Evolutionary conservation across 1,140 invertebrate species (phyloP).

Genomic region (Bombus consobrinus): DNA sequence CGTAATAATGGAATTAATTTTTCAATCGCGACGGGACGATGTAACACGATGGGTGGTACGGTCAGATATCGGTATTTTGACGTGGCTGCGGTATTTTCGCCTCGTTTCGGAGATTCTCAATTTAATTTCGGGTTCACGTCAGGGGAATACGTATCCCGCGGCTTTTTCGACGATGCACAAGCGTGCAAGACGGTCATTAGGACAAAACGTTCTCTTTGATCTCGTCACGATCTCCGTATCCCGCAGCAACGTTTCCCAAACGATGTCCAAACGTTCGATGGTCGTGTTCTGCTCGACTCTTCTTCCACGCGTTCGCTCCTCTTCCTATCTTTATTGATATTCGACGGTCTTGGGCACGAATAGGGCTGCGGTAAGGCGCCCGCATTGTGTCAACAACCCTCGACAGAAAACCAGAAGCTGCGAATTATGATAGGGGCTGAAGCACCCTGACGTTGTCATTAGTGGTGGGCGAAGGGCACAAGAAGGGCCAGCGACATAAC

Average conservation of each 20-base stretch:
- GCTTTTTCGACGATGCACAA: slow-evolving; percentile 39
- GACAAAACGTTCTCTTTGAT: slow-evolving; percentile 73
- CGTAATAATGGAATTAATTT: background rate
- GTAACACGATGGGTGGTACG: slow-evolving; percentile 36
- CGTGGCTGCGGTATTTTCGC: slow-evolving; percentile 8
- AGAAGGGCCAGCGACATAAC: slow-evolving; percentile 2
- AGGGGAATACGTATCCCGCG: slow-evolving; percentile 42
- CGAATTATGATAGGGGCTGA: slow-evolving; percentile 78
- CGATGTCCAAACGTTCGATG: slow-evolving; percentile 44
- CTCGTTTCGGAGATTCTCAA: slow-evolving; percentile 47
- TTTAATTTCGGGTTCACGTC: slow-evolving; percentile 45
- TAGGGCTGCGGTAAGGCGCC: slow-evolving; percentile 76
- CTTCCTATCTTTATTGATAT: slow-evolving; percentile 73
- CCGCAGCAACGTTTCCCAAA: slow-evolving; percentile 54
- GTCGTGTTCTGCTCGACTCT: slow-evolving; percentile 53
- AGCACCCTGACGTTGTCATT: slow-evolving; percentile 75
- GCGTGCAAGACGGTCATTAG: slow-evolving; percentile 65
- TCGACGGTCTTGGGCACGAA: slow-evolving; percentile 74
- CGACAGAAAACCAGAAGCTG: slow-evolving; percentile 77
- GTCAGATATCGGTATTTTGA: background rate
- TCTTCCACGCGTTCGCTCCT: slow-evolving; percentile 57
- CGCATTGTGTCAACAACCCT: slow-evolving; percentile 78
- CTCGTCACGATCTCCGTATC: slow-evolving; percentile 71
- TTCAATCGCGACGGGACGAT: background rate
- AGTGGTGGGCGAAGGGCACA: slow-evolving; percentile 51